Percentiles rank a stretch among this genome's conserved stretches.
Evolutionary conservation across 2,888 invertebrate genomes (phyloP).

Genomic region (Escarpia spicata): DNA sequence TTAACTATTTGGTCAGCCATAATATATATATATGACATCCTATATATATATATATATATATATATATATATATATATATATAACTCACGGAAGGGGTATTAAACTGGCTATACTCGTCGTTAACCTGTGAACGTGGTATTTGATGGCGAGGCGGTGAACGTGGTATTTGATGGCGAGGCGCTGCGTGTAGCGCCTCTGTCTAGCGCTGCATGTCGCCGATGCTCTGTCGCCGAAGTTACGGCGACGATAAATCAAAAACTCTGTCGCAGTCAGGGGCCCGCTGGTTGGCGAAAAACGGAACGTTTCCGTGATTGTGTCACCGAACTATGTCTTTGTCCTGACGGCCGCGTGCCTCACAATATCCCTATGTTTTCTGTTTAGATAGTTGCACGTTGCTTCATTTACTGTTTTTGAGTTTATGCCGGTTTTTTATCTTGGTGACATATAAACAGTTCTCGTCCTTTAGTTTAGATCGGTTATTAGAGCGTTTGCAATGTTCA

Average conservation of each 20-base stretch:
- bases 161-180: too few relatives aligned
- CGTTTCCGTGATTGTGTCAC: not conserved
- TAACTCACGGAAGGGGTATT: too few relatives aligned
- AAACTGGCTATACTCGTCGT: too few relatives aligned
- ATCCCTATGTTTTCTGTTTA: not conserved
- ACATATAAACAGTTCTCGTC: not conserved
- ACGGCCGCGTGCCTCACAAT: not conserved
- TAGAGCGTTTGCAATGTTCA: not conserved
- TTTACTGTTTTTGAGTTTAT: not conserved
- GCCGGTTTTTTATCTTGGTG: not conserved
- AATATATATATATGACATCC: not conserved
- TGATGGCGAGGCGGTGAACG: not conserved
- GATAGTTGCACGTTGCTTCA: not conserved
- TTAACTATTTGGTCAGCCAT: too few relatives aligned
- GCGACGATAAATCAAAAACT: not conserved
- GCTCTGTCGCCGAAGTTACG: too few relatives aligned
- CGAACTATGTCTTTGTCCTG: not conserved
- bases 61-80: too few relatives aligned
- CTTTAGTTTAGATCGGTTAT: too few relatives aligned
- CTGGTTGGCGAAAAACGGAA: not conserved
- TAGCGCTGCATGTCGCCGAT: too few relatives aligned
- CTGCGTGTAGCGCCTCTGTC: not conserved
- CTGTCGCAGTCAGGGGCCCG: not conserved
- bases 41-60: not conserved
- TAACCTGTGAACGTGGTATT: too few relatives aligned